A percentile compares a stretch with the other conserved stretches of the same genome.
These are phyloP conservation scores for Trypoxylus dichotomus DNA, from an alignment of 1,140 invertebrate species.

Conservation along the genomic window DNA sequence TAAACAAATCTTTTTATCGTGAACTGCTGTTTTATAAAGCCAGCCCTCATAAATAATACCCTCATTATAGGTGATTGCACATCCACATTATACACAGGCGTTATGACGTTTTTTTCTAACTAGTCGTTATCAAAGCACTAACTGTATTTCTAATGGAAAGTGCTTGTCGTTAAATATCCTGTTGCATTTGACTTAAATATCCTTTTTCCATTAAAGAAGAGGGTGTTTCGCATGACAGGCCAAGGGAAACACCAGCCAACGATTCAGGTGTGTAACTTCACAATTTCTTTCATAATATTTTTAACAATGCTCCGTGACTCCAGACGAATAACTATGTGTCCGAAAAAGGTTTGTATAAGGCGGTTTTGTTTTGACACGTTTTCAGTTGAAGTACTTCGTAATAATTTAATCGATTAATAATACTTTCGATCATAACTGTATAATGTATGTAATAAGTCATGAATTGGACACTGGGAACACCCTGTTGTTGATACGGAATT, in stretches of 20 bases:
- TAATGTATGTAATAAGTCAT: not conserved
- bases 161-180: not conserved
- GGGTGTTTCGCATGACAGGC: constrained; percentile 1
- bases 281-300: not conserved
- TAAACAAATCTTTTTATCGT: not conserved
- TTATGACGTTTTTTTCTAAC: not conserved
- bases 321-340: not conserved
- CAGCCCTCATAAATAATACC: not conserved
- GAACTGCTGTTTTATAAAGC: not conserved
- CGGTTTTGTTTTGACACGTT: not conserved
- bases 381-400: not conserved
- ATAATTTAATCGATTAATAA: not conserved
- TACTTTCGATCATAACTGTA: not conserved
- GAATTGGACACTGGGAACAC: not conserved
- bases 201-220: not conserved
- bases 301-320: not conserved
- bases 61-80: not conserved
- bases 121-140: not conserved
- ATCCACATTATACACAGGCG: too few species aligned
- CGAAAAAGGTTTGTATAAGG: not conserved
- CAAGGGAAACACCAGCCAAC: not conserved
- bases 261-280: not conserved
- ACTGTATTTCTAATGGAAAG: not conserved
- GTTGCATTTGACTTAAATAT: not conserved
- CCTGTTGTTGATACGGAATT: not conserved